A percentile compares a stretch with the other conserved stretches of the same genome.
phyloP scores from a whole-genome alignment of 2,113 vertebrate species.

The Dicentrarchus labrax region DNA sequence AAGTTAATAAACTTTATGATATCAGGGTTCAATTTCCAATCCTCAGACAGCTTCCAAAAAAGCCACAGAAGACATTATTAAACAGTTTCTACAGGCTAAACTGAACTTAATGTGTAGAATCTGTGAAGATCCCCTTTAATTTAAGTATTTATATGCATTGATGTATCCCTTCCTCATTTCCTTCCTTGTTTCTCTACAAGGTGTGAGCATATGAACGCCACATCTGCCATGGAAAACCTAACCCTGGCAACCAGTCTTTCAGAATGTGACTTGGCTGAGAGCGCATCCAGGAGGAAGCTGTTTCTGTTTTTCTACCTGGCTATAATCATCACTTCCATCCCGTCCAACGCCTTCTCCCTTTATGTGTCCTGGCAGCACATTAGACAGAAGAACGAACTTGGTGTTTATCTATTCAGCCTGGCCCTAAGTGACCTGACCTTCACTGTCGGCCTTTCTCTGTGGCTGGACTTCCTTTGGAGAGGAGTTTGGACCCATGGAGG shows the following conservation, averaged over 20 bases:
- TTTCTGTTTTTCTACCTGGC: conserved; percentile 86
- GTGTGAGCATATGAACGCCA: not conserved
- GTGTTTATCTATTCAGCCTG: conserved; percentile 90
- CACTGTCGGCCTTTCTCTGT: conserved; percentile 84
- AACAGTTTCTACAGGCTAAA: not conserved
- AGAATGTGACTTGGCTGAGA: conserved; percentile 70
- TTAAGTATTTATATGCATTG: not conserved
- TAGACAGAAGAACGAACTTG: conserved; percentile 88
- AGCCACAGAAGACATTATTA: not conserved
- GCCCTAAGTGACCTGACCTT: conserved; percentile 90
- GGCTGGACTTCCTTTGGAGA: conserved; percentile 87
- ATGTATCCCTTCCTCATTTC: not conserved
- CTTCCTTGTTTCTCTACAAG: conserved; percentile 35
- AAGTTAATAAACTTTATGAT: too few relatives aligned
- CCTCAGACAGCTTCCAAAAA: not conserved
- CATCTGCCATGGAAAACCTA: conserved; percentile 56
- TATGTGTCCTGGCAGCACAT: conserved; percentile 88
- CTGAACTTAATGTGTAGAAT: not conserved
- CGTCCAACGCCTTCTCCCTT: conserved; percentile 87
- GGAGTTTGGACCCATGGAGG: conserved; percentile 84
- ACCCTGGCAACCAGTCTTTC: conserved; percentile 64
- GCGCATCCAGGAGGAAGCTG: not conserved
- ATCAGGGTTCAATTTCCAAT: too few relatives aligned
- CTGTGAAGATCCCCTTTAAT: not conserved
- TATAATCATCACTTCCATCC: conserved; percentile 86